These are phyloP conservation scores for Trisateles emortualis DNA, from an alignment of 2,888 invertebrate genomes.

Conservation along the genomic window DNA sequence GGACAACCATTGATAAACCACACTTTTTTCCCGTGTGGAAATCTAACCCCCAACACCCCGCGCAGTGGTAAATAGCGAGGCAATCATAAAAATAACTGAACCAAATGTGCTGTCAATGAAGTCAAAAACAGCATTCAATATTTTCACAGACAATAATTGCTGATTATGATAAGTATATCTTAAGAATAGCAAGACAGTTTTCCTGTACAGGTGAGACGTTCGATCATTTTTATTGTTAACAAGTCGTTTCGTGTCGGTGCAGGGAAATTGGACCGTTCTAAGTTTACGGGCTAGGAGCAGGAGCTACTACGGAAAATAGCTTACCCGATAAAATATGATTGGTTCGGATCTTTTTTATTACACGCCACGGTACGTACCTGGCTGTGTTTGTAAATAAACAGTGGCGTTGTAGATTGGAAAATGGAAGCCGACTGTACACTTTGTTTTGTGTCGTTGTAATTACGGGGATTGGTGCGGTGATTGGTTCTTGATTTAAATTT, in stretches of 20 bases:
- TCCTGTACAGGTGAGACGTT: not conserved
- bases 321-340: conserved; percentile 82
- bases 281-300: conserved; percentile 56
- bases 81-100: too few species aligned
- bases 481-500: not conserved
- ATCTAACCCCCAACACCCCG: too few species aligned
- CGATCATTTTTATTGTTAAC: conserved; percentile 62
- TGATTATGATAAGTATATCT: too few species aligned
- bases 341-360: conserved; percentile 77
- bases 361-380: conserved; percentile 48
- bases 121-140: too few species aligned
- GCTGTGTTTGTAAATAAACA: conserved; percentile 52
- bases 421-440: conserved; percentile 16
- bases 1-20: too few species aligned
- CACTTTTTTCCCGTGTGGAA: too few species aligned
- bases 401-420: conserved; percentile 19
- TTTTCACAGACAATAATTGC: too few species aligned
- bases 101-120: too few species aligned
- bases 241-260: conserved; percentile 67
- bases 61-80: too few species aligned
- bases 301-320: conserved; percentile 68
- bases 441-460: conserved; percentile 6
- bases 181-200: too few species aligned
- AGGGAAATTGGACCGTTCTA: conserved; percentile 69
- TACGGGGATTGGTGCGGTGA: not conserved